Evolutionary conservation across 1,140 invertebrate genomes (phyloP), one percentile per base, ranked within the genome.

Genomic region (Elymnias hypermnestra): DNA sequence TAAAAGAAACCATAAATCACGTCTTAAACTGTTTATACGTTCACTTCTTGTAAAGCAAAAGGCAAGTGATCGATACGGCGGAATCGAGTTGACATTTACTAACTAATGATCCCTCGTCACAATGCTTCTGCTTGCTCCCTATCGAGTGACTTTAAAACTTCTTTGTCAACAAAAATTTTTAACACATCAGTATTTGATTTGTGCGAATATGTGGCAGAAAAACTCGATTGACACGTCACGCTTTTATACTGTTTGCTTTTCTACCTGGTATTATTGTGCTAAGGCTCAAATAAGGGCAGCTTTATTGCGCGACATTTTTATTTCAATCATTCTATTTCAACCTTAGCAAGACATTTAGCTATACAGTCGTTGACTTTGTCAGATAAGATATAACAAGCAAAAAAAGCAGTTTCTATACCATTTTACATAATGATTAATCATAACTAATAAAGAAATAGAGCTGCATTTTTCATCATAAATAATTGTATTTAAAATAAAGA

Each of bases 111-210:
- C 51, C 54, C 33, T 42, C 45, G 47, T 60, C 63, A 78, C 68
- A 84, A 79, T 70, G 70, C 59, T 39, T 38, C 46, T 49, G 43
- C 47, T 63, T 44, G 59, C 67, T 74, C 75, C 68, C 71, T 63
- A 71, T 68, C 53, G 68, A 52, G 63, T 60, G 61, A 68, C 68
- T 69, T 69, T 55, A 44, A 47, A 74, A 66, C 47, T 58, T 49
- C 63, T 65, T 81, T 83, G 76, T 82, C 44, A 66, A 62, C 54
- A 51, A 50, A 62, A 72, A 82, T 65, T 72, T 77, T 78, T 82
- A 82, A 83, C 82, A 83, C 78, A 82, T 79, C 76, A 82, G 69
- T 82, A 61, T 85, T 85, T 83, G 82, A 85, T 85, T 78, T 82
- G 82, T 76, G 72, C 69, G 78, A 81, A 82, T 81, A 69, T 70